Evolutionary conservation across 2,888 invertebrate species (phyloP).

Genomic region (Tetramorium bicarinatum): DNA sequence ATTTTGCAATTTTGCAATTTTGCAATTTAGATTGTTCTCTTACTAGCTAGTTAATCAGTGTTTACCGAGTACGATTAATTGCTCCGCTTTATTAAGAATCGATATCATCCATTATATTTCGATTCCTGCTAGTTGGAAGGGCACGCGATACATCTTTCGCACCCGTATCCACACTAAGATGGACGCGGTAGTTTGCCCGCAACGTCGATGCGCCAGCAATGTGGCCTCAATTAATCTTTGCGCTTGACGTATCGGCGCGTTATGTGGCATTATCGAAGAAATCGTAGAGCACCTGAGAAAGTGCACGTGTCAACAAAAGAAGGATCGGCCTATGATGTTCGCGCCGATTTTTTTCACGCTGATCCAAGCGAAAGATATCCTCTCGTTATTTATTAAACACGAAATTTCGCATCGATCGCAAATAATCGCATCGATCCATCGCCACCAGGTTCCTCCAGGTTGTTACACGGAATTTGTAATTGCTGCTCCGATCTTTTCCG

Average conservation of each 20-base stretch:
- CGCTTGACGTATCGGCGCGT: slow-evolving; percentile 59
- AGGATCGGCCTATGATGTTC: neutral
- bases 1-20: too few species aligned
- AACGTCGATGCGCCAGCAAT: slow-evolving; percentile 48
- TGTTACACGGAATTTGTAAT: neutral
- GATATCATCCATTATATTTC: slow-evolving; percentile 64
- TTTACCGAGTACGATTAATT: neutral
- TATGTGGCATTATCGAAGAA: slow-evolving; percentile 38
- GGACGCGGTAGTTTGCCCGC: slow-evolving; percentile 1
- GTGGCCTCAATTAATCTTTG: slow-evolving; percentile 66
- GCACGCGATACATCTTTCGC: slow-evolving; percentile 42
- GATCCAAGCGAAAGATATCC: neutral
- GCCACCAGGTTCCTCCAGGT: neutral
- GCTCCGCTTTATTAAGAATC: slow-evolving; percentile 58
- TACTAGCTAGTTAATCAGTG: neutral
- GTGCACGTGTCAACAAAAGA: slow-evolving; percentile 19
- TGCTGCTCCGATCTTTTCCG: neutral
- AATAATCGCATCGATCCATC: neutral
- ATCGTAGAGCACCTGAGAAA: slow-evolving; percentile 26
- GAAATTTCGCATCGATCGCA: neutral
- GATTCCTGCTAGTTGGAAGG: slow-evolving; percentile 46
- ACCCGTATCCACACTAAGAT: slow-evolving; percentile 1
- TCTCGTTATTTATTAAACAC: slow-evolving; percentile 1
- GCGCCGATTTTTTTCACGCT: neutral
- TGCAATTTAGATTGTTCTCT: neutral